Evolutionary conservation across 2,797 vertebrate species (phyloP).

Genomic region (Typhlichthys eigenmanni): DNA sequence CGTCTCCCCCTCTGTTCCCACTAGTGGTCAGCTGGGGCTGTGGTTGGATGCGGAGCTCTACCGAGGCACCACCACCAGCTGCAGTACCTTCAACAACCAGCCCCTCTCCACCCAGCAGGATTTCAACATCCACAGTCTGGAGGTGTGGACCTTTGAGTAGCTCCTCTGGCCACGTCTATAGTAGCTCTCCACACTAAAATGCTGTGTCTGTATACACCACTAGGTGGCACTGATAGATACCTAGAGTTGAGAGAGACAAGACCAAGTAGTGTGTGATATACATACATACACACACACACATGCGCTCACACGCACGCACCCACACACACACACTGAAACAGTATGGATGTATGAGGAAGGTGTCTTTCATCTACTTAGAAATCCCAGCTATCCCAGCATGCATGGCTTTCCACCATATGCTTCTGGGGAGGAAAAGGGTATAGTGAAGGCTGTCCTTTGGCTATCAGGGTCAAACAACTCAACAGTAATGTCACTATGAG

Average conservation of each 20-base stretch:
- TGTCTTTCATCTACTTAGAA: conserved; percentile 51
- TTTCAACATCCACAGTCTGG: conserved; percentile 94
- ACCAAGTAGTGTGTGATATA: not conserved
- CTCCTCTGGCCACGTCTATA: conserved; percentile 6
- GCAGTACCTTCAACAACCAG: conserved; percentile 96
- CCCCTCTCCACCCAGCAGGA: conserved; percentile 91
- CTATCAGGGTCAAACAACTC: conserved; percentile 7
- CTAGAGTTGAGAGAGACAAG: conserved; percentile 18
- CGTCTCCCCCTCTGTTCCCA: conserved; percentile 6
- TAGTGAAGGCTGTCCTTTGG: conserved; percentile 12
- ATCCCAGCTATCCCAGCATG: conserved; percentile 66
- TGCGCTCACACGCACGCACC: too few species aligned
- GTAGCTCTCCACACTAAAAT: conserved; percentile 16
- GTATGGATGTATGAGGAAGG: conserved; percentile 26
- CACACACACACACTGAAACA: not conserved
- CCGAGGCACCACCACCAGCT: conserved; percentile 91
- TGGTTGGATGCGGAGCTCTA: conserved; percentile 96
- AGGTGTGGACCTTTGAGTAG: conserved; percentile 89
- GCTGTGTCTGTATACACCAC: conserved; percentile 39
- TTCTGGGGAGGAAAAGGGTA: conserved; percentile 13
- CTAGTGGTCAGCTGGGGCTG: conserved; percentile 90
- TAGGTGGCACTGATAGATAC: conserved; percentile 32
- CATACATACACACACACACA: too few species aligned
- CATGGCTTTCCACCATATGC: conserved; percentile 52
- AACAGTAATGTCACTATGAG: conserved; percentile 15